Evolutionary conservation across 2,797 vertebrate genomes (phyloP).

Genomic region (Anas georgica): DNA sequence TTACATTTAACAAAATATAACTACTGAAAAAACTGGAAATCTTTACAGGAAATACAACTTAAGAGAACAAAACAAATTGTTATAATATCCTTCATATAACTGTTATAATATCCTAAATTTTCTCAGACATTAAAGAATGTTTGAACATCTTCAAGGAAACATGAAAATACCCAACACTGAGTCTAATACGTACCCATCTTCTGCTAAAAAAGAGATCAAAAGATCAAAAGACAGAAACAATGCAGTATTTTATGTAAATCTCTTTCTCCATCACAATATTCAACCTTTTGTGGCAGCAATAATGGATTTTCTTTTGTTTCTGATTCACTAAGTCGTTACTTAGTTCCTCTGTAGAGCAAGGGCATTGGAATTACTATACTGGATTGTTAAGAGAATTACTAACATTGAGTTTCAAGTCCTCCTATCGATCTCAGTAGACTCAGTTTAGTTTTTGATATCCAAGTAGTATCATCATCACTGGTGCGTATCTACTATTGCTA

Average conservation of each 20-base stretch:
- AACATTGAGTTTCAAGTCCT: neutral
- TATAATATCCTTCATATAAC: neutral
- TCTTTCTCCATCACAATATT: neutral
- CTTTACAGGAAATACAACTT: neutral
- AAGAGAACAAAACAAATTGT: neutral
- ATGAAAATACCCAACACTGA: neutral
- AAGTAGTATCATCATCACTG: neutral
- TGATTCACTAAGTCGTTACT: neutral
- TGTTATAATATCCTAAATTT: neutral
- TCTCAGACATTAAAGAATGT: neutral
- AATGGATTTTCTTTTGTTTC: neutral
- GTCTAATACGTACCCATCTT: neutral
- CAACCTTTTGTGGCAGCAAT: neutral
- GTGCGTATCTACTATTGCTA: neutral
- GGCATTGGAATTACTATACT: neutral
- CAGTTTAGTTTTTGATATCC: neutral
- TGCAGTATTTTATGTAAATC: neutral
- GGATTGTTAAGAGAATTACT: neutral
- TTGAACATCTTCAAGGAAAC: slow-evolving; percentile 8
- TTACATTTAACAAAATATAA: neutral
- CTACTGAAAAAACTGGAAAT: neutral
- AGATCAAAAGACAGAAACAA: neutral
- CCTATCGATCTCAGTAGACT: neutral
- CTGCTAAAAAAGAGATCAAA: slow-evolving; percentile 17
- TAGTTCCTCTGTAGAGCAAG: neutral